Conservation (phyloP, 1,140 invertebrate genomes). For the Catajapyx aquilonaris region DNA sequence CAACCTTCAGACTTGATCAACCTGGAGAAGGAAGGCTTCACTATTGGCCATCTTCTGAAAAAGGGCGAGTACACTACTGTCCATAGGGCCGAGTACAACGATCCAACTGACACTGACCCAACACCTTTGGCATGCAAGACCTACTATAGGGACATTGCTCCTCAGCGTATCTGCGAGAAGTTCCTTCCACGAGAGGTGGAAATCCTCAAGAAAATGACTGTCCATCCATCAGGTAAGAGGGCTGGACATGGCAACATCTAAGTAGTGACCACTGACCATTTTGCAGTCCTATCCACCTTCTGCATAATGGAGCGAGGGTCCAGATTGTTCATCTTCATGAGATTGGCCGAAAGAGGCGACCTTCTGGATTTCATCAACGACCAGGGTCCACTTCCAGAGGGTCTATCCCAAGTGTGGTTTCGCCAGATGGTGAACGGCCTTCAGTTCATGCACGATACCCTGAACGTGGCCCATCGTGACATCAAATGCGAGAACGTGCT, state of each 20-base stretch:
- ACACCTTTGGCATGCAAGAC: no score
- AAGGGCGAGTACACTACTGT: no score
- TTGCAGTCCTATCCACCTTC: slow-evolving; percentile 18
- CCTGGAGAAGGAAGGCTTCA: no score
- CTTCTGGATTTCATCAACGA: slow-evolving; percentile 36
- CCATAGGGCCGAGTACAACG: no score
- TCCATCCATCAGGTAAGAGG: no score
- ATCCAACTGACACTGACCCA: no score
- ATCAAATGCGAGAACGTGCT: slow-evolving; percentile 60
- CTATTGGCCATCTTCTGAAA: no score
- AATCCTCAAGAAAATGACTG: slow-evolving; percentile 16
- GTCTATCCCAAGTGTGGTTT: slow-evolving; percentile 40
- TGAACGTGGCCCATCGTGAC: slow-evolving; percentile 49
- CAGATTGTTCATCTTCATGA: slow-evolving; percentile 44
- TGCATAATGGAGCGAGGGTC: slow-evolving; percentile 13
- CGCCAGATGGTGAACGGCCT: slow-evolving; percentile 35
- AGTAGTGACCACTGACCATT: slow-evolving; percentile 20
- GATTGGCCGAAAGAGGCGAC: slow-evolving; percentile 42
- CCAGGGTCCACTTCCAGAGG: slow-evolving; percentile 35
- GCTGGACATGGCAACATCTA: slow-evolving; percentile 39
- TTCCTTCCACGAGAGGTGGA: slow-evolving; percentile 24
- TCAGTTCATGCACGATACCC: slow-evolving; percentile 43
- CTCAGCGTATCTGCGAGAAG: no score
- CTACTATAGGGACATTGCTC: no score
- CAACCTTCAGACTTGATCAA: no score